phyloP scores from a whole-genome alignment of 1,140 invertebrate genomes.

The Oedothorax gibbosus region DNA sequence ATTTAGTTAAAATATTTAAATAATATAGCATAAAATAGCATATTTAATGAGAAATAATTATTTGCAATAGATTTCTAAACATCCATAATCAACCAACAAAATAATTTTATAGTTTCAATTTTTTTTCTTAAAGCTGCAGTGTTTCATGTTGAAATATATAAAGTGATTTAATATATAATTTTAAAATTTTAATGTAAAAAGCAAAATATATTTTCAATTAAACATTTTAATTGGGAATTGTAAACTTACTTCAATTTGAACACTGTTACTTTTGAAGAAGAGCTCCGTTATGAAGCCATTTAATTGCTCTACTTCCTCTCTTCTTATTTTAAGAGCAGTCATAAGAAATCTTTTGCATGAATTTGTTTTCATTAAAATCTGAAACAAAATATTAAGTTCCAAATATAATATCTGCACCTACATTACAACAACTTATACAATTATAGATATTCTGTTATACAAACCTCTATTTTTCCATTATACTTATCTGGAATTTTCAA shows the following conservation, averaged over 20 bases:
- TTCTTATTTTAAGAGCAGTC: constrained; percentile 21
- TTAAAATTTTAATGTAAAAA: neutral
- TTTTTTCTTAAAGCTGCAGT: too few species aligned
- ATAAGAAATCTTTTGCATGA: neutral
- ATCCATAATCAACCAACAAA: too few species aligned
- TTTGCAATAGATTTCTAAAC: too few species aligned
- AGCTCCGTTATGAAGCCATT: constrained; percentile 6
- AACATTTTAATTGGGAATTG: neutral
- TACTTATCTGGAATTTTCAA: neutral
- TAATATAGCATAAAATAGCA: too few species aligned
- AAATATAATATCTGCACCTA: too few species aligned
- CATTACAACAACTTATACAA: neutral
- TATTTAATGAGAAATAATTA: too few species aligned
- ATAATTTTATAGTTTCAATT: too few species aligned
- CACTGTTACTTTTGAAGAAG: neutral
- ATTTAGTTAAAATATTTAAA: too few species aligned
- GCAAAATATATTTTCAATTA: neutral
- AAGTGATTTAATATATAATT: too few species aligned
- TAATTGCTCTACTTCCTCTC: constrained; percentile 27
- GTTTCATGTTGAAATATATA: too few species aligned
- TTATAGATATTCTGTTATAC: neutral
- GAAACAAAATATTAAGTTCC: neutral
- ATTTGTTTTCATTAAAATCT: constrained; percentile 1
- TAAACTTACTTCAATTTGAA: constrained; percentile 12
- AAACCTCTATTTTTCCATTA: neutral